Conservation (phyloP, 2,797 vertebrate species). For the Anguilla obscura region DNA sequence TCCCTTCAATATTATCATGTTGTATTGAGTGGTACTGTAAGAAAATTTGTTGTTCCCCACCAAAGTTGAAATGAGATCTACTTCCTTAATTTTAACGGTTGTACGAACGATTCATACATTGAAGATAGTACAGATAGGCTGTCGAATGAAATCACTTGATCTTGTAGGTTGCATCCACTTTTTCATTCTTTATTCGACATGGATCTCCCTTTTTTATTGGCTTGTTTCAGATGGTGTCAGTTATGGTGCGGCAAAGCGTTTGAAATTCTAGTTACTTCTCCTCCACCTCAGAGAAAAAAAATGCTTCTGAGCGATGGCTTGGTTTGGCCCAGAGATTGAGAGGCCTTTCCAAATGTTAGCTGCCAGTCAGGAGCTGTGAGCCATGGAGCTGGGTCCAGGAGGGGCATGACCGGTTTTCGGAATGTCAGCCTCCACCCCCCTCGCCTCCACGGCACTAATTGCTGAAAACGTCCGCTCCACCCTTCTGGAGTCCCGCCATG, state of each 20-base stretch:
- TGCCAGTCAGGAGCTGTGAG: constrained; percentile 59
- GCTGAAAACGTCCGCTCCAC: constrained; percentile 13
- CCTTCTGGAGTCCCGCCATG: background rate
- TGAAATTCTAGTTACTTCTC: constrained; percentile 71
- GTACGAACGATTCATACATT: background rate
- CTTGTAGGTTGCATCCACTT: background rate
- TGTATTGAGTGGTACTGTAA: too few species aligned
- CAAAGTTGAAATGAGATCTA: too few species aligned
- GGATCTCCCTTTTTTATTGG: background rate
- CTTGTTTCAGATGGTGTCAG: background rate
- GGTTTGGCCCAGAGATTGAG: constrained; percentile 40
- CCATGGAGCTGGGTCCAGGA: constrained; percentile 46
- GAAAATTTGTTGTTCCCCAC: too few species aligned
- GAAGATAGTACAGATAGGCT: too few species aligned
- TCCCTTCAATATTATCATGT: too few species aligned
- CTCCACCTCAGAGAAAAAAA: constrained; percentile 46
- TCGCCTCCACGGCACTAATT: constrained; percentile 33
- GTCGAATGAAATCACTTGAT: background rate
- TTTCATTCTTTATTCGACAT: background rate
- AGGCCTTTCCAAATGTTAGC: constrained; percentile 63
- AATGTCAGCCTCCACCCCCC: constrained; percentile 39
- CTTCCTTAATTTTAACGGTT: too few species aligned
- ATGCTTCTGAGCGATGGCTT: constrained; percentile 47
- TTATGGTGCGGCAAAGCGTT: constrained; percentile 56
- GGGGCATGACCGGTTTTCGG: constrained; percentile 54